Percentiles rank a stretch among this genome's conserved stretches.
phyloP scores from a whole-genome alignment of 2,797 vertebrate species.

The Malurus splendens region DNA sequence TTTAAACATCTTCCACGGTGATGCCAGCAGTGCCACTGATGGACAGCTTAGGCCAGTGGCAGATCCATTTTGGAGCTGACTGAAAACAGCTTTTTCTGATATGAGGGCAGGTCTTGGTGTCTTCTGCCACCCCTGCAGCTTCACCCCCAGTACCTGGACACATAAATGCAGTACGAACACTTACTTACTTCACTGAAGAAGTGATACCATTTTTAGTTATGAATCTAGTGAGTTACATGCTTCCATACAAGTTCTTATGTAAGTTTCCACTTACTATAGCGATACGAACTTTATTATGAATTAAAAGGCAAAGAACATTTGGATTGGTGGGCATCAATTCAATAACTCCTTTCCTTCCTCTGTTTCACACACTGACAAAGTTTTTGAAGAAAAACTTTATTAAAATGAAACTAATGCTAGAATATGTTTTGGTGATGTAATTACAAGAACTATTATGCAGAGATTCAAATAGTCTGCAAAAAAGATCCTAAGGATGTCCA shows the following conservation, averaged over 20 bases:
- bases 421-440: not conserved
- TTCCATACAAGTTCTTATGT: not conserved
- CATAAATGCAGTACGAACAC: fast-evolving
- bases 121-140: not conserved
- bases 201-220: not conserved
- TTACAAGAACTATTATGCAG: not conserved
- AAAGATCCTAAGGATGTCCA: not conserved
- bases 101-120: not conserved
- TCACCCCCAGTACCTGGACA: not conserved
- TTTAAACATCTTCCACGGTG: not conserved
- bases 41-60: not conserved
- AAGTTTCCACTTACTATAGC: not conserved
- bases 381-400: not conserved
- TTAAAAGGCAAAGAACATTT: not conserved
- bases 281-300: not conserved
- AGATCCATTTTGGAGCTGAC: not conserved
- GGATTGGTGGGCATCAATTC: not conserved
- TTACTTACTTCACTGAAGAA: not conserved
- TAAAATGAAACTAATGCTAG: not conserved
- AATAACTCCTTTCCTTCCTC: not conserved
- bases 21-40: not conserved
- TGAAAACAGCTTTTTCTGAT: not conserved
- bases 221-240: not conserved
- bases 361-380: not conserved
- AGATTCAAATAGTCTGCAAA: not conserved